Conservation (phyloP, 1,140 invertebrate species). For the Scaptomyza montana region DNA sequence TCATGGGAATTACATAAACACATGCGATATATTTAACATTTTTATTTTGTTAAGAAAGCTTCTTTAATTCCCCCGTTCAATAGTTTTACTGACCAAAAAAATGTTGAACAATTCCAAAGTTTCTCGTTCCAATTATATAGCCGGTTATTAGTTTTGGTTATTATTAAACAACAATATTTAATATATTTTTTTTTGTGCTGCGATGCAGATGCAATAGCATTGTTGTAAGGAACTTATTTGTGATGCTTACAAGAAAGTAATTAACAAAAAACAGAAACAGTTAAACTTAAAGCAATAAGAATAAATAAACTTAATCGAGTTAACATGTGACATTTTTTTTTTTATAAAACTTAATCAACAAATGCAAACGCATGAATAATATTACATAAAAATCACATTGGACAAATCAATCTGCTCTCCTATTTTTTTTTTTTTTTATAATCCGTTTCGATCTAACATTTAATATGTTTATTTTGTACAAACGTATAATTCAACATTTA, state of each 20-base stretch:
- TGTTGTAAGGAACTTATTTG: constrained; percentile 67
- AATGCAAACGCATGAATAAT: constrained; percentile 62
- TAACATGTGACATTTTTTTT: constrained; percentile 49
- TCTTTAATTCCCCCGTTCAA: constrained; percentile 38
- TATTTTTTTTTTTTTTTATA: constrained; percentile 9
- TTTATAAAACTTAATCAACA: constrained; percentile 68
- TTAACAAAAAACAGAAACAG: constrained; percentile 58
- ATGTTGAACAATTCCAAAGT: constrained; percentile 16
- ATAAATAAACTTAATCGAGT: constrained; percentile 72
- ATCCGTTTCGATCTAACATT: constrained; percentile 38
- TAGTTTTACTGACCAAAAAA: constrained; percentile 26
- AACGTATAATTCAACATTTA: constrained; percentile 75
- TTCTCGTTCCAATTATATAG: constrained; percentile 20
- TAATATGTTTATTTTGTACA: constrained; percentile 37
- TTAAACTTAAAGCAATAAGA: constrained; percentile 30
- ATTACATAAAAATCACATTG: constrained; percentile 24
- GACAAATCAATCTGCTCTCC: constrained; percentile 7
- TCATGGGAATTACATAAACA: constrained; percentile 35
- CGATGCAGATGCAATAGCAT: constrained; percentile 48
- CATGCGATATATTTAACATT: constrained; percentile 41
- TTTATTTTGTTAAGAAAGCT: constrained; percentile 40
- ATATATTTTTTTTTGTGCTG: constrained; percentile 12
- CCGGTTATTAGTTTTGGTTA: constrained; percentile 25
- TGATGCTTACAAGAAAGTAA: constrained; percentile 66
- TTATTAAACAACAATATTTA: constrained; percentile 17